Evolutionary conservation across 2,888 invertebrate species (phyloP).

Genomic region (Syritta pipiens): DNA sequence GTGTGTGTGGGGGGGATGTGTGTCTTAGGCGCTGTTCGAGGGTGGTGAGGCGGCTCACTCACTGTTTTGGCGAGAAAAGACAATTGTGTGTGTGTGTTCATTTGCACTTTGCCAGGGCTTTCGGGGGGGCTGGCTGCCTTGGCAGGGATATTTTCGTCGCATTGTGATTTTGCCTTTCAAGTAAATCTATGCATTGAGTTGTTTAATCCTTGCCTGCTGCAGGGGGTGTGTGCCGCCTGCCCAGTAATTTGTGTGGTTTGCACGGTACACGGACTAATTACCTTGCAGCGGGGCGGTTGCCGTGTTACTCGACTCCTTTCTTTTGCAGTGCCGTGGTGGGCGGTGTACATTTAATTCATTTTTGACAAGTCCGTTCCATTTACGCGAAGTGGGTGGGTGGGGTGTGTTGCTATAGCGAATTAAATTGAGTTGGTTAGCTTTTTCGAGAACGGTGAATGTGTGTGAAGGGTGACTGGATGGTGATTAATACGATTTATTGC

Average conservation of each 20-base stretch:
- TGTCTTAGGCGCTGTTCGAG: slow-evolving; percentile 15
- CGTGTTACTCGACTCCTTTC: not conserved
- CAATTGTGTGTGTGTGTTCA: slow-evolving; percentile 50
- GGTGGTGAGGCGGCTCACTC: not conserved
- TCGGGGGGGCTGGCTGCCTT: slow-evolving; percentile 22
- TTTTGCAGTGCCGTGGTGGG: not conserved
- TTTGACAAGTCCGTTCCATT: slow-evolving; percentile 9
- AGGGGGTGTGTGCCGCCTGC: not conserved
- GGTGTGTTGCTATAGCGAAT: not conserved
- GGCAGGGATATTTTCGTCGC: slow-evolving; percentile 63
- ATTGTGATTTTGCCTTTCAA: slow-evolving; percentile 57
- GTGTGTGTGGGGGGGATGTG: slow-evolving; percentile 19
- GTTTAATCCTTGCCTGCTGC: slow-evolving; percentile 42
- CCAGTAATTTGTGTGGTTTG: slow-evolving; percentile 32
- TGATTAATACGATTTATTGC: no score
- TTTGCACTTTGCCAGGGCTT: slow-evolving; percentile 38
- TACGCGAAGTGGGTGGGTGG: not conserved
- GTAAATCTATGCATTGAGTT: slow-evolving; percentile 65
- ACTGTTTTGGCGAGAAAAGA: slow-evolving; percentile 58
- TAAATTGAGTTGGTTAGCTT: no score
- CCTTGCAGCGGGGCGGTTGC: slow-evolving; percentile 6
- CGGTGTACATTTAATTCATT: not conserved
- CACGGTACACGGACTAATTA: slow-evolving; percentile 24
- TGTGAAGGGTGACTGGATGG: no score
- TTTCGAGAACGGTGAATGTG: no score